phyloP scores from a whole-genome alignment of 2,888 invertebrate species.

The Synanthedon formicaeformis region DNA sequence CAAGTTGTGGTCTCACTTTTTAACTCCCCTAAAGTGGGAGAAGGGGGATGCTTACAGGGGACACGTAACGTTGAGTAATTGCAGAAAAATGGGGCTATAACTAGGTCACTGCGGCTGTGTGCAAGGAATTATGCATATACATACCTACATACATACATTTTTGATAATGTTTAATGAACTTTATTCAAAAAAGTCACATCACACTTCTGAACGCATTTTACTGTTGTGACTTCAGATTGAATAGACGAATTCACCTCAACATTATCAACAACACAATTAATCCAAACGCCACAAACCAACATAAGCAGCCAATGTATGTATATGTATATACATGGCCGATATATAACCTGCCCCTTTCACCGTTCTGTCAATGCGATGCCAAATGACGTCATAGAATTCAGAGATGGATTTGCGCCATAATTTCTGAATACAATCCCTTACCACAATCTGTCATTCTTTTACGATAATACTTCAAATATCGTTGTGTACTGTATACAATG shows the following conservation, averaged over 20 bases:
- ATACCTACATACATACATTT: too few species aligned
- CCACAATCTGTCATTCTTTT: constrained; percentile 6
- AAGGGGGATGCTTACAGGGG: constrained; percentile 45
- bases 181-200: too few species aligned
- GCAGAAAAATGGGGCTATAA: constrained; percentile 62
- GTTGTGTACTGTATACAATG: constrained; percentile 19
- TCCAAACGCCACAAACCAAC: neutral
- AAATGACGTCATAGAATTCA: constrained; percentile 61
- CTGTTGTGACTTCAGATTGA: neutral
- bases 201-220: too few species aligned
- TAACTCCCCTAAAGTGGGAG: constrained; percentile 33
- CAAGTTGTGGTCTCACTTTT: constrained; percentile 8
- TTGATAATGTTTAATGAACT: too few species aligned
- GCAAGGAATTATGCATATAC: constrained; percentile 12
- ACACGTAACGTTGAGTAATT: constrained; percentile 54
- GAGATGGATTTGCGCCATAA: constrained; percentile 66
- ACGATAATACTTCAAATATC: neutral
- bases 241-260: neutral
- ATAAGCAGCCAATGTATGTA: neutral
- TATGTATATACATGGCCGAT: neutral
- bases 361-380: constrained; percentile 58
- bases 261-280: neutral
- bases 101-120: constrained; percentile 53
- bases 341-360: constrained; percentile 38
- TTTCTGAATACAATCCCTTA: constrained; percentile 47